phyloP scores from a whole-genome alignment of 2,113 vertebrate genomes.

The Nestor notabilis region DNA sequence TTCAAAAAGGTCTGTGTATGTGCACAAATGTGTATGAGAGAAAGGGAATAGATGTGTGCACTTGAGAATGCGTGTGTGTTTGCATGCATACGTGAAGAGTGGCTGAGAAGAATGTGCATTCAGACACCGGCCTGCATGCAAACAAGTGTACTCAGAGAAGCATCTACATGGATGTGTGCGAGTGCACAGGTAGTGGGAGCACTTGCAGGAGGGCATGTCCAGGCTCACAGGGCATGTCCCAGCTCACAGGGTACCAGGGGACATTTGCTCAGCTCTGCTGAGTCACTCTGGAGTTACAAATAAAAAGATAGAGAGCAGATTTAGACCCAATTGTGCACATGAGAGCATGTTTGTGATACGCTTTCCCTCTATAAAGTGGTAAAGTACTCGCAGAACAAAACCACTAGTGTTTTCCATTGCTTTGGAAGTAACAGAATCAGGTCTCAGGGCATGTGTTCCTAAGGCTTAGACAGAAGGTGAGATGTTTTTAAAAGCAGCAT shows the following conservation, averaged over 20 bases:
- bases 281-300: background rate
- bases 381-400: background rate
- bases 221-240: no score
- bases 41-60: slow-evolving; percentile 28
- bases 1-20: slow-evolving; percentile 66
- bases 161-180: background rate
- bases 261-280: background rate
- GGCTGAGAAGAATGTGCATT: background rate
- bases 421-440: background rate
- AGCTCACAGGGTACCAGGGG: background rate
- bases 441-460: background rate
- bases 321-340: background rate
- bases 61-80: slow-evolving; percentile 33
- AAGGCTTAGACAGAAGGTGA: background rate
- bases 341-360: background rate
- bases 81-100: background rate
- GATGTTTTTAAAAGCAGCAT: background rate
- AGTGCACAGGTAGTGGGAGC: background rate
- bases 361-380: background rate
- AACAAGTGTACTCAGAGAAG: background rate
- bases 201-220: background rate
- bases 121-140: background rate
- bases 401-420: background rate
- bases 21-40: slow-evolving; percentile 1
- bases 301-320: background rate